Evolutionary conservation across 2,888 invertebrate species (phyloP).

Genomic region (Caenorhabditis sinica): DNA sequence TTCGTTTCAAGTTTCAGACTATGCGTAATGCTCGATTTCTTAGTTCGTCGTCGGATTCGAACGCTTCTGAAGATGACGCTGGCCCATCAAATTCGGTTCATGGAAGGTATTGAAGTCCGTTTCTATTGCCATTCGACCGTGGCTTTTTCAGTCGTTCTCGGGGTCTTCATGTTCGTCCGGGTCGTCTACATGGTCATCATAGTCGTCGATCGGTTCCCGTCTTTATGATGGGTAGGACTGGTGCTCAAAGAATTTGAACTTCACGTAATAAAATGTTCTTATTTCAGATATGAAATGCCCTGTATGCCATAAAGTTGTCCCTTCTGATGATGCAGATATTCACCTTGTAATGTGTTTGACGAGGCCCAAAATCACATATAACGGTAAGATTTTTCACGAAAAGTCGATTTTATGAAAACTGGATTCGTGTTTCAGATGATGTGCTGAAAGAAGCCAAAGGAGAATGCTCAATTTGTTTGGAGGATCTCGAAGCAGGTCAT

Average conservation of each 20-base stretch:
- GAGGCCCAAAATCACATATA: constrained; percentile 98
- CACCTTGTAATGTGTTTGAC: constrained; percentile 99
- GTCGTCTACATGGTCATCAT: constrained; percentile 67
- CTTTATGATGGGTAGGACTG: constrained; percentile 70
- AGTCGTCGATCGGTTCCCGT: constrained; percentile 71
- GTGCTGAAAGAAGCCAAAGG: constrained; percentile 96
- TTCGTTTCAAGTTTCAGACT: constrained; percentile 36
- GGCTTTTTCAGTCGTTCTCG: constrained; percentile 26
- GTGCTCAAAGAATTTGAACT: constrained; percentile 3
- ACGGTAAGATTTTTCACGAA: constrained; percentile 93
- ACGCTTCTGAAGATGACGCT: constrained; percentile 69
- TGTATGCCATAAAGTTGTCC: constrained; percentile 97
- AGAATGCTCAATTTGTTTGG: constrained; percentile 98
- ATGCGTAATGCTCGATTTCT: constrained; percentile 65
- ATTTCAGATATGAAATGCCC: constrained; percentile 96
- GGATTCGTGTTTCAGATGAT: constrained; percentile 95
- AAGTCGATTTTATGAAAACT: too few relatives aligned
- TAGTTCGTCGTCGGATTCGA: constrained; percentile 72
- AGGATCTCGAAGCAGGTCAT: constrained; percentile 95
- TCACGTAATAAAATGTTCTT: neutral
- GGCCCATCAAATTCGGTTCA: constrained; percentile 44
- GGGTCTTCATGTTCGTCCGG: constrained; percentile 57
- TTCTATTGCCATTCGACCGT: neutral
- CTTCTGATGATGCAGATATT: constrained; percentile 99
- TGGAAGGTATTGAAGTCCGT: constrained; percentile 36